Evolutionary conservation across 2,888 invertebrate genomes (phyloP), one percentile per base, ranked within the genome.

Genomic region (Thyatira batis): DNA sequence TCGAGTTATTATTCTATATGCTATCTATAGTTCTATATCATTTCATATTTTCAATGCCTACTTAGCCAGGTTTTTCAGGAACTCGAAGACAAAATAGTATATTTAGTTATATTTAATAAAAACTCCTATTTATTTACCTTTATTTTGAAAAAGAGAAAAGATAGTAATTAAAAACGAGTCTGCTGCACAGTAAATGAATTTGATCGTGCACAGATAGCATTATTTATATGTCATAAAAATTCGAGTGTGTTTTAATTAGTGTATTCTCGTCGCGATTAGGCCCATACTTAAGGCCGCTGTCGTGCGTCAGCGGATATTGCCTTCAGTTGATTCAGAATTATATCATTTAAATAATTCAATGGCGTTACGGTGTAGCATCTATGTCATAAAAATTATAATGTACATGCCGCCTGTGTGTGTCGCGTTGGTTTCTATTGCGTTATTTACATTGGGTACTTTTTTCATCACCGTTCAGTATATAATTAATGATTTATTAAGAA

Each of bases 241-340:
- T 27, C n/a, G 6, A 17, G 0, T 46, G 46, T 17, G 25, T 46
- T 2, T 49, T 52, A 45, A 53, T 52, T 53, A 44, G 23, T 45
- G 39, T 48, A 45, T 53, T 53, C 48, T 52, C n/a, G 20, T 53
- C 21, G 30, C 51, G 45, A 27, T 17, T 46, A 45, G 45, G 49
- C 10, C 20, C 52, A 46, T 52, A 50, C 51, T 53, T 50, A 54
- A 54, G 60, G 55, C 61, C 64, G 49, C 25, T 44, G 51, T 17
- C 43, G 61, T 71, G 69, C 69, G 73, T 72, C 73, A 73, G 44
- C 64, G 53, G 55, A 60, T 55, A 65, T 71, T 62, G 62, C 58
- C 53, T 59, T 48, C 50, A 58, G 44, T 60, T 60, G 50, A 61
- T 63, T 62, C 59, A 61, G 61, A 65, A 61, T 55, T 62, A 56